A percentile compares a stretch with the other conserved stretches of the same genome.
These are phyloP conservation scores for Gambelia wislizenii DNA, from an alignment of 2,797 vertebrate species.

Conservation along the genomic window DNA sequence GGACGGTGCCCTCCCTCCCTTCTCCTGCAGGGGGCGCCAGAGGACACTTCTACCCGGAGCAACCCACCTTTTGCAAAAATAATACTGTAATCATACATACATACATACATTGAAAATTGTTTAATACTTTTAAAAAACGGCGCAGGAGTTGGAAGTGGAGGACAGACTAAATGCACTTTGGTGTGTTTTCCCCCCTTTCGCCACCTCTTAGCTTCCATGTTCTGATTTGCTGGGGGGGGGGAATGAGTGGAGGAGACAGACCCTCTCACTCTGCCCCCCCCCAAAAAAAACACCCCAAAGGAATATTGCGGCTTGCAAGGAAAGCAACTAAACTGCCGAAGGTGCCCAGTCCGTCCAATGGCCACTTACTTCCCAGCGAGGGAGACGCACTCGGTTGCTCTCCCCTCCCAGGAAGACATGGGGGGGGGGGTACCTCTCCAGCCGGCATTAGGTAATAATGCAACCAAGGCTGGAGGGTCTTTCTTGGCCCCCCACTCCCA, in stretches of 20 bases:
- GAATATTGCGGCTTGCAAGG: background rate
- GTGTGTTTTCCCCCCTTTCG: background rate
- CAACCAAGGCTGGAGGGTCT: background rate
- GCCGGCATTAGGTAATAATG: background rate
- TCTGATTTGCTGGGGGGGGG: no score
- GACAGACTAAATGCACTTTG: background rate
- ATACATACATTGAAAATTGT: background rate
- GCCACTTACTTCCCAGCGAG: background rate
- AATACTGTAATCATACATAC: no score
- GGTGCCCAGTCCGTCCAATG: background rate
- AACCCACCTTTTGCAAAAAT: background rate
- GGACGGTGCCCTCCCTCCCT: background rate
- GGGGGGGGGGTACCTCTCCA: no score
- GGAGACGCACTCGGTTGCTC: background rate
- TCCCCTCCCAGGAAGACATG: no score
- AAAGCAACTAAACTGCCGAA: background rate
- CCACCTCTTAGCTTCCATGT: background rate
- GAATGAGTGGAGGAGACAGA: accelerated
- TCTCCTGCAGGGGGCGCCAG: conserved; percentile 70
- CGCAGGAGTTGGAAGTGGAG: background rate
- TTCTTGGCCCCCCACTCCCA: background rate
- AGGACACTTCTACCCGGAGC: conserved; percentile 50
- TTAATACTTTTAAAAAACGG: no score
- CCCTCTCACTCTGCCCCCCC: background rate
- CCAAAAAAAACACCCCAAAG: background rate